Conservation (phyloP, 2,113 vertebrate species). For the Acanthisitta chloris region DNA sequence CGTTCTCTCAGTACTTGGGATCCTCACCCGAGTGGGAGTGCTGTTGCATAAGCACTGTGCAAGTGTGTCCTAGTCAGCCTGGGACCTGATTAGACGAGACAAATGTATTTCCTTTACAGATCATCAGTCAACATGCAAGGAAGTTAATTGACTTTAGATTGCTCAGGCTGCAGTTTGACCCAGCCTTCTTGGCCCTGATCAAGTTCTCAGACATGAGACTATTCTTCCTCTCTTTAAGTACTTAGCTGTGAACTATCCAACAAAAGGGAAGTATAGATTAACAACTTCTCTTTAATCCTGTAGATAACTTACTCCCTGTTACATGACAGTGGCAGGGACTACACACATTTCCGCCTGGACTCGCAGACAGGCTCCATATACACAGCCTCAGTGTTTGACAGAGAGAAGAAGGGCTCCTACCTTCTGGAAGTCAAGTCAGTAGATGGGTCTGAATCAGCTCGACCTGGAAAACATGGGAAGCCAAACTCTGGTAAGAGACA, state of each 20-base stretch:
- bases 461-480: constrained; percentile 84
- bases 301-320: constrained; percentile 87
- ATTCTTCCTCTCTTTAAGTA: not conserved
- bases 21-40: not conserved
- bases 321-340: constrained; percentile 83
- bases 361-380: constrained; percentile 82
- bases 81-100: not conserved
- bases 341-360: constrained; percentile 80
- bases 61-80: not conserved
- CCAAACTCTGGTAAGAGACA: constrained; percentile 84
- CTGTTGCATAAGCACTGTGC: not conserved
- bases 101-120: not conserved
- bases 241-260: not conserved
- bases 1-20: not conserved
- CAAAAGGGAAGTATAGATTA: not conserved
- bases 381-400: constrained; percentile 83
- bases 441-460: constrained; percentile 85
- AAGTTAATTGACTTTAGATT: not conserved
- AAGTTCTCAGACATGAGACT: not conserved
- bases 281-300: not conserved
- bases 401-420: constrained; percentile 86
- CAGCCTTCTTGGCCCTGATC: not conserved
- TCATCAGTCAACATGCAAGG: not conserved
- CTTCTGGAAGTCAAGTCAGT: constrained; percentile 86
- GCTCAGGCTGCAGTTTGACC: not conserved